A percentile compares a stretch with the other conserved stretches of the same genome.
These are phyloP conservation scores for Falco punctatus DNA, from an alignment of 2,113 vertebrate genomes.

Conservation along the genomic window DNA sequence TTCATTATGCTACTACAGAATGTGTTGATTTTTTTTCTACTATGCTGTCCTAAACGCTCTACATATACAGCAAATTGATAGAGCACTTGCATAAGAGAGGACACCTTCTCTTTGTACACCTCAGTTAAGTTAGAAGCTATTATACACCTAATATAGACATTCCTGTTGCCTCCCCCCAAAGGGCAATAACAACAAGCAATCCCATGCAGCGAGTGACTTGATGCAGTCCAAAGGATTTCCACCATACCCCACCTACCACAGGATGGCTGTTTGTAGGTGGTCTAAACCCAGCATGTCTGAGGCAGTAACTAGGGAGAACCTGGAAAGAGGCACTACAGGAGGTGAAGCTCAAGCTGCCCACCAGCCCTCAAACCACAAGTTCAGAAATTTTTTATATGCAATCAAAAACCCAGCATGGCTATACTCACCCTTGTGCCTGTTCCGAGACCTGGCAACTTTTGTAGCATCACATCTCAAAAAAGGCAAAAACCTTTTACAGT, in stretches of 20 bases:
- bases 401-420: not conserved
- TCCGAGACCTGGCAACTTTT: not conserved
- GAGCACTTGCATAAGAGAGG: not conserved
- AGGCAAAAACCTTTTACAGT: not conserved
- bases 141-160: not conserved
- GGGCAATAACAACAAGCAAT: not conserved
- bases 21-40: not conserved
- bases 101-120: not conserved
- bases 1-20: not conserved
- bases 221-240: not conserved
- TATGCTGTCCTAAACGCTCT: not conserved
- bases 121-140: not conserved
- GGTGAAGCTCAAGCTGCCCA: too few species aligned
- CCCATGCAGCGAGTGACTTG: too few species aligned
- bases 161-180: not conserved
- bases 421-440: too few species aligned
- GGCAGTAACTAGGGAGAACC: not conserved
- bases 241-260: not conserved
- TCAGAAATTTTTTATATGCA: not conserved
- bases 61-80: not conserved
- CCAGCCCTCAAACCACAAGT: not conserved
- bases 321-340: not conserved
- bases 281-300: fast-evolving
- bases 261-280: not conserved
- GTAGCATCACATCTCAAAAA: not conserved